These are phyloP conservation scores for Antheraea assamensis DNA, from an alignment of 2,888 invertebrate species.

Conservation along the genomic window DNA sequence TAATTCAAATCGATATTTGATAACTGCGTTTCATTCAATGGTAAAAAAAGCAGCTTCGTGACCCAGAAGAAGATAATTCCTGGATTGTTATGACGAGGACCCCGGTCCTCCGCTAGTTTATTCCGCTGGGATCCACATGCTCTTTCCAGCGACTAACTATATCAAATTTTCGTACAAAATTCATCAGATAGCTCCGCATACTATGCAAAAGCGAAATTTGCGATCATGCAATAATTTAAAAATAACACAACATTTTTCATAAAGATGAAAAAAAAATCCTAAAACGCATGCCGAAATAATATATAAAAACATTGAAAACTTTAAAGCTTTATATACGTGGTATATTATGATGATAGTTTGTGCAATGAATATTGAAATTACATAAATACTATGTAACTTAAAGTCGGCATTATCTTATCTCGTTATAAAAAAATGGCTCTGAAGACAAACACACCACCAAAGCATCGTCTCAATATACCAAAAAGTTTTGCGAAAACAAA, in stretches of 20 bases:
- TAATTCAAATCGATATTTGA: background rate
- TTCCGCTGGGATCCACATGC: background rate
- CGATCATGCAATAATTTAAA: slow-evolving; percentile 23
- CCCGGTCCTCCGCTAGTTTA: background rate
- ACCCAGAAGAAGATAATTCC: background rate
- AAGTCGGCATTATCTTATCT: background rate
- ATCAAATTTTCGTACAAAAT: background rate
- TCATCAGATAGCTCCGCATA: slow-evolving; percentile 22
- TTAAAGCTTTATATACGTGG: slow-evolving; percentile 9
- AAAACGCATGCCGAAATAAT: slow-evolving; percentile 24
- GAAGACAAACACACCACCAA: background rate
- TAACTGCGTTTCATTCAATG: background rate
- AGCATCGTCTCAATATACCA: slow-evolving; percentile 21
- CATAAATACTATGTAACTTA: background rate
- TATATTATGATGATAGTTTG: slow-evolving; percentile 21
- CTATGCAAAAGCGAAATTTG: slow-evolving; percentile 17
- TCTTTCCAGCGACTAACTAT: background rate
- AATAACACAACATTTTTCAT: slow-evolving; percentile 13
- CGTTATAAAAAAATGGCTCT: background rate
- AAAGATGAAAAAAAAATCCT: slow-evolving; percentile 3
- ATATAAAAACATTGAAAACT: slow-evolving; percentile 21
- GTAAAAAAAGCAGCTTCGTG: background rate
- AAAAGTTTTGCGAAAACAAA: slow-evolving; percentile 41
- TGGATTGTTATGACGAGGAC: background rate
- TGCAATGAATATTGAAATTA: slow-evolving; percentile 9